phyloP scores from a whole-genome alignment of 2,888 invertebrate species.

The Corbicula japonica region DNA sequence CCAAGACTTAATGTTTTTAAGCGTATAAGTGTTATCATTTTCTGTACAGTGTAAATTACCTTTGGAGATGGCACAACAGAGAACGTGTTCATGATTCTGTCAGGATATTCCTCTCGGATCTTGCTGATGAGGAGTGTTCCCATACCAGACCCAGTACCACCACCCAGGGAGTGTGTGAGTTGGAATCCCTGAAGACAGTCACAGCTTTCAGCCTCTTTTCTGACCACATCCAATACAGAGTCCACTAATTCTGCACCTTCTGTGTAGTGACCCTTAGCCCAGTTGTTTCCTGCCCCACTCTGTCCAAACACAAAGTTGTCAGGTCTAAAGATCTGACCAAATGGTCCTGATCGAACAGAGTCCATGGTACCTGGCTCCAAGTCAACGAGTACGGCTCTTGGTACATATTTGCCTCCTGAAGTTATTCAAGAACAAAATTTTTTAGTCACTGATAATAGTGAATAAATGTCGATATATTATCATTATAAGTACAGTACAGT shows the following conservation, averaged over 20 bases:
- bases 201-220: constrained; percentile 81
- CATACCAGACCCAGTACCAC: constrained; percentile 79
- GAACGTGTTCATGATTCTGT: constrained; percentile 94
- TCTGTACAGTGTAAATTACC: no score
- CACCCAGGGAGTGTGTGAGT: constrained; percentile 77
- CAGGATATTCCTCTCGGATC: constrained; percentile 80
- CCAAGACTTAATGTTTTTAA: no score
- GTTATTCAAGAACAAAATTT: no score
- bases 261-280: constrained; percentile 89
- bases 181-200: constrained; percentile 80
- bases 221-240: constrained; percentile 81
- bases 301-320: constrained; percentile 95
- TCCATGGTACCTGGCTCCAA: constrained; percentile 99
- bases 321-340: constrained; percentile 83
- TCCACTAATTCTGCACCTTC: constrained; percentile 86
- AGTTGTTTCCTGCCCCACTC: constrained; percentile 77
- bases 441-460: no score
- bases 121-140: constrained; percentile 79
- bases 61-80: constrained; percentile 95
- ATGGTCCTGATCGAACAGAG: constrained; percentile 89
- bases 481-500: no score
- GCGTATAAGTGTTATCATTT: no score
- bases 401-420: constrained; percentile 94
- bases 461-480: no score
- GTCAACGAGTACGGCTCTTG: constrained; percentile 96